Evolutionary conservation across 2,888 invertebrate species (phyloP).

Genomic region (Lasioglossum morio): DNA sequence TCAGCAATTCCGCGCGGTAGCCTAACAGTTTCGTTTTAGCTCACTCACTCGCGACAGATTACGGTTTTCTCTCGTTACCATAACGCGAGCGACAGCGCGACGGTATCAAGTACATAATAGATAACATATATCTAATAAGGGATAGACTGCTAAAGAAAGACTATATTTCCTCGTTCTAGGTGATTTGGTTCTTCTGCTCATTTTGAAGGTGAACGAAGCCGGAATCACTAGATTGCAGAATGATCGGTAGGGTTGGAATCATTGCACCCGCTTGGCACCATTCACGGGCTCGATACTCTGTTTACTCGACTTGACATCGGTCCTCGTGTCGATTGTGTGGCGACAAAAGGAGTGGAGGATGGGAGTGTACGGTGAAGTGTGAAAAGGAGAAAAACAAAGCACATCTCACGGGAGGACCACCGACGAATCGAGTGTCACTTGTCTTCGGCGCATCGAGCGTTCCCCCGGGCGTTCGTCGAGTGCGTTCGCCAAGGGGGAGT

Average conservation of each 20-base stretch:
- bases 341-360: conserved; percentile 8
- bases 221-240: neutral
- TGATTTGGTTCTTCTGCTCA: too few relatives aligned
- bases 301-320: conserved; percentile 8
- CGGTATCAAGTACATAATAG: neutral
- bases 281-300: neutral
- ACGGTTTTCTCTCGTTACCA: neutral
- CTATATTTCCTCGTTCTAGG: neutral
- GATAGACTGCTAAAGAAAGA: neutral
- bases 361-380: conserved; percentile 21
- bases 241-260: neutral
- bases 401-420: conserved; percentile 71
- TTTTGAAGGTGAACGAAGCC: neutral
- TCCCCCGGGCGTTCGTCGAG: conserved; percentile 71
- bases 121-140: too few relatives aligned
- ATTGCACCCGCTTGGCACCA: neutral
- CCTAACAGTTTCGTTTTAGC: conserved; percentile 28
- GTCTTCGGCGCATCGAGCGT: conserved; percentile 75
- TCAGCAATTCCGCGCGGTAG: conserved; percentile 21
- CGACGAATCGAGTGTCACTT: conserved; percentile 81
- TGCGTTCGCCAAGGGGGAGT: conserved; percentile 60
- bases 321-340: conserved; percentile 14
- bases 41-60: neutral
- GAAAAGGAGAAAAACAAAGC: conserved; percentile 72
- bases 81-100: neutral